Conservation (phyloP, 1,140 invertebrate species). For the Cardiocondyla obscurior region DNA sequence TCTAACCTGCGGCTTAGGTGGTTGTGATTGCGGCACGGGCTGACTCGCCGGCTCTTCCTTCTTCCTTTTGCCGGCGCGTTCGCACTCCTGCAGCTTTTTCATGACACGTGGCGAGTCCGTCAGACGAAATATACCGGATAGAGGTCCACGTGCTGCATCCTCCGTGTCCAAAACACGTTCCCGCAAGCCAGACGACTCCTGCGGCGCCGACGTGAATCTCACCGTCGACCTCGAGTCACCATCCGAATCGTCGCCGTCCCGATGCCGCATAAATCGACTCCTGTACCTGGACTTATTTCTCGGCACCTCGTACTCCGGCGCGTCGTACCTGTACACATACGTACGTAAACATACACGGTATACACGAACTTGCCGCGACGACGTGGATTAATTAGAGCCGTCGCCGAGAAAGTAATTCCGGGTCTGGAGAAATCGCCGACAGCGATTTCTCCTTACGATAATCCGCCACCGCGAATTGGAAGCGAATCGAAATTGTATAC, state of each 20-base stretch:
- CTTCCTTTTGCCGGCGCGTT: slow-evolving; percentile 89
- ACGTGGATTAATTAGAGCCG: slow-evolving; percentile 7
- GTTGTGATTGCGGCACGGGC: slow-evolving; percentile 80
- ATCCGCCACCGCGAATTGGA: not conserved
- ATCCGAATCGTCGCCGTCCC: slow-evolving; percentile 83
- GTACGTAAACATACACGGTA: not conserved
- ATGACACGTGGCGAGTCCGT: slow-evolving; percentile 95
- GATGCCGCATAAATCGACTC: slow-evolving; percentile 85
- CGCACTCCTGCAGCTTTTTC: slow-evolving; percentile 92
- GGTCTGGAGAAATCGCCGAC: not conserved
- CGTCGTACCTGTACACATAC: slow-evolving; percentile 78
- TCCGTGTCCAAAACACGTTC: slow-evolving; percentile 94
- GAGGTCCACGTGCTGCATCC: slow-evolving; percentile 93
- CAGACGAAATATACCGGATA: slow-evolving; percentile 95
- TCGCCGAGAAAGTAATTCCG: not conserved
- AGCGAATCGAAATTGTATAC: not conserved
- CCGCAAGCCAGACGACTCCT: slow-evolving; percentile 80
- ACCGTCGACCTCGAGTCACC: slow-evolving; percentile 80
- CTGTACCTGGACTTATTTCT: slow-evolving; percentile 84
- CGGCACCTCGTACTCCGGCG: slow-evolving; percentile 81
- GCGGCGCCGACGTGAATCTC: slow-evolving; percentile 77
- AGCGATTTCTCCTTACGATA: not conserved
- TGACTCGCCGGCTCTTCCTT: slow-evolving; percentile 87
- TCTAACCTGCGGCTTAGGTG: slow-evolving; percentile 83
- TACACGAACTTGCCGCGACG: not conserved